Percentiles rank a stretch among this genome's conserved stretches.
Evolutionary conservation across 2,797 vertebrate species (phyloP).

Genomic region (Fistularia commersonii): DNA sequence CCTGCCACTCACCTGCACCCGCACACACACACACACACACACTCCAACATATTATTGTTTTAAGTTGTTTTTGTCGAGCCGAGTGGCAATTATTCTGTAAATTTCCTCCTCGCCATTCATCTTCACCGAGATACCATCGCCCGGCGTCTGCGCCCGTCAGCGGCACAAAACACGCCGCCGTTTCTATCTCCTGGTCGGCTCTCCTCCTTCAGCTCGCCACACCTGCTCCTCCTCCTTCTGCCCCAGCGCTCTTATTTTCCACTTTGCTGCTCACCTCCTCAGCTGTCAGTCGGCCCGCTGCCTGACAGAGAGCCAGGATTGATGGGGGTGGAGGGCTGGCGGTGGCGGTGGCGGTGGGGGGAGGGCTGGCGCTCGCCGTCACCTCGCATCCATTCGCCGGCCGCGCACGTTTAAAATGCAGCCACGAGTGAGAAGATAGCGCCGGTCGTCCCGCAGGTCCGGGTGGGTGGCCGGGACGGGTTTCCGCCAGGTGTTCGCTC

Average conservation of each 20-base stretch:
- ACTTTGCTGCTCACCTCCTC: conserved; percentile 57
- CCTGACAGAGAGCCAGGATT: conserved; percentile 60
- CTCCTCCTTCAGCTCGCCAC: conserved; percentile 13
- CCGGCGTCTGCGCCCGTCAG: conserved; percentile 10
- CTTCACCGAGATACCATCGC: conserved; percentile 12
- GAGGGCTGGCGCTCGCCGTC: too few relatives aligned
- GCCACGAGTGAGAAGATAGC: too few relatives aligned
- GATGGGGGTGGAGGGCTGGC: conserved; percentile 73
- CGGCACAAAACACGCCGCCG: conserved; percentile 15
- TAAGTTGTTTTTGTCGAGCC: conserved; percentile 7
- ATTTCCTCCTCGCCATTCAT: conserved; percentile 5
- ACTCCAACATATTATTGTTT: conserved; percentile 23
- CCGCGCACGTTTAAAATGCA: too few relatives aligned
- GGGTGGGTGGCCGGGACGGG: too few relatives aligned
- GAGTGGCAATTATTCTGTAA: conserved; percentile 13
- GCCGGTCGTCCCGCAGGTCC: too few relatives aligned
- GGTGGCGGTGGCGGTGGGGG: too few relatives aligned
- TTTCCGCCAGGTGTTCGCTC: too few relatives aligned
- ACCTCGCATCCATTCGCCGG: conserved; percentile 57
- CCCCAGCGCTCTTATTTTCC: conserved; percentile 47
- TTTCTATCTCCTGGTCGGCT: conserved; percentile 26
- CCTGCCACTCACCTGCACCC: conserved; percentile 58
- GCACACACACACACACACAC: conserved; percentile 21
- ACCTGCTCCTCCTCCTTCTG: conserved; percentile 28
- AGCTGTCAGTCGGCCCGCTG: conserved; percentile 61